A percentile compares a stretch with the other conserved stretches of the same genome.
These are phyloP conservation scores for Drosophila mayri DNA, from an alignment of 1,140 invertebrate species.

Conservation along the genomic window DNA sequence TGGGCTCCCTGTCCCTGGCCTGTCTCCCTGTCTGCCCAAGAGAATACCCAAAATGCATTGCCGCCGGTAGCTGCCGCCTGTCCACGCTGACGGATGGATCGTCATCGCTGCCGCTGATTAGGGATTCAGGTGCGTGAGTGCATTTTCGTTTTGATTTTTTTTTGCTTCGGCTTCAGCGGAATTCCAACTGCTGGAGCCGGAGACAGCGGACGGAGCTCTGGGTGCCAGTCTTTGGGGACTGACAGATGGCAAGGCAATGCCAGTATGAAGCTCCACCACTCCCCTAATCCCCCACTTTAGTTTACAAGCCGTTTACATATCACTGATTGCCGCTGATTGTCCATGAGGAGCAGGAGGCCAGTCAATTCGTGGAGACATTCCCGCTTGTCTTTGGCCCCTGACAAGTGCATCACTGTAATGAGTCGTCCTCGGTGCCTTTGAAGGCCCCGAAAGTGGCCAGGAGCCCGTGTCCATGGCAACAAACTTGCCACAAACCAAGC, in stretches of 20 bases:
- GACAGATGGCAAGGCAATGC: conserved; percentile 68
- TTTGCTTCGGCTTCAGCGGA: conserved; percentile 62
- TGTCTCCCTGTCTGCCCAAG: conserved; percentile 8
- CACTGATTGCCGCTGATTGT: conserved; percentile 65
- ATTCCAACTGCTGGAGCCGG: conserved; percentile 63
- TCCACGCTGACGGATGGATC: conserved; percentile 40
- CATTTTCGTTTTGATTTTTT: conserved; percentile 57
- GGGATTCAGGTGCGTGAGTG: conserved; percentile 79
- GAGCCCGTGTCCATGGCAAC: conserved; percentile 33
- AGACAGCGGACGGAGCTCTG: conserved; percentile 29
- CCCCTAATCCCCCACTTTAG: not conserved
- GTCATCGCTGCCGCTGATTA: conserved; percentile 65
- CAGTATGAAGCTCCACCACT: conserved; percentile 8
- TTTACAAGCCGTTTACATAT: conserved; percentile 54
- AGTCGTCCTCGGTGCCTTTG: conserved; percentile 59
- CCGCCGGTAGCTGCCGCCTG: conserved; percentile 59
- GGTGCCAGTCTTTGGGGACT: conserved; percentile 58
- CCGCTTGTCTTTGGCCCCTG: conserved; percentile 29
- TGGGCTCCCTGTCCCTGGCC: not conserved
- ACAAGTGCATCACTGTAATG: conserved; percentile 67
- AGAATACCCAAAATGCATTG: conserved; percentile 58
- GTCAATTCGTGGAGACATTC: conserved; percentile 36
- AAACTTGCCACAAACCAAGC: conserved; percentile 43
- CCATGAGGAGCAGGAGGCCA: conserved; percentile 38
- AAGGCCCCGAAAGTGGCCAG: conserved; percentile 24